Evolutionary conservation across 1,140 invertebrate species (phyloP), one percentile per base, ranked within the genome.

Genomic region (Drosophila pseudoobscura): DNA sequence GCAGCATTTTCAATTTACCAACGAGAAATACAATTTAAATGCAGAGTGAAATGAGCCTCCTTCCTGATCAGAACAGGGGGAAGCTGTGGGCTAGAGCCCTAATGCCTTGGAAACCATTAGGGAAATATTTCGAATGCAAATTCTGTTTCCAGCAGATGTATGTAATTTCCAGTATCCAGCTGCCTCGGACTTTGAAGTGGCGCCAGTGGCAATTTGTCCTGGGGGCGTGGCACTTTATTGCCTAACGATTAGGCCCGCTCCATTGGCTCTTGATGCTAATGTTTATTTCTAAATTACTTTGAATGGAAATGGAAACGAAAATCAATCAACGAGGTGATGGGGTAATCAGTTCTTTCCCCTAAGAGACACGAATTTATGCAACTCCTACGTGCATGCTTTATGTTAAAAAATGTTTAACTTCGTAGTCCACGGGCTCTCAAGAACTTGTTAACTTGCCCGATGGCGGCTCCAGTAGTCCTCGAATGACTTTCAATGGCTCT

Each of bases 251-350:
- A 69, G 31, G 50, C 31, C 15, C 29, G 53, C 50, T 57, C 56
- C 61, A 57, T 39, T 64, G 61, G 54, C 55, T 50, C 31, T n/a
- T 31, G 51, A 50, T 55, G 66, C 51, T 50, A 57, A 69, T 70
- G 64, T 35, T 70, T 57, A 70, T 70, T 69, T 70, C 66, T 69
- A 57, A 70, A 69, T 70, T 69, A 50, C 64, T 57, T 69, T n/a
- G 15, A 50, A 44, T 35, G 45, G 15, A 35, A 50, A 43, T 39
- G 51, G 20, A 50, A 55, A 50, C 45, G 11, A 43, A 69, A 70
- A 70, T 70, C 64, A 70, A 70, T 70, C 52, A 69, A 43, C n/a
- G 31, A 1, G 44, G 26, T 20, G 31, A 31, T 3, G 31, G 31
- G 8, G 17, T 0, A 17, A 17, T 17, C 17, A 17, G 17, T 17